A percentile compares a stretch with the other conserved stretches of the same genome.
Evolutionary conservation across 2,888 invertebrate species (phyloP).

Genomic region (Anarsia innoxiella): DNA sequence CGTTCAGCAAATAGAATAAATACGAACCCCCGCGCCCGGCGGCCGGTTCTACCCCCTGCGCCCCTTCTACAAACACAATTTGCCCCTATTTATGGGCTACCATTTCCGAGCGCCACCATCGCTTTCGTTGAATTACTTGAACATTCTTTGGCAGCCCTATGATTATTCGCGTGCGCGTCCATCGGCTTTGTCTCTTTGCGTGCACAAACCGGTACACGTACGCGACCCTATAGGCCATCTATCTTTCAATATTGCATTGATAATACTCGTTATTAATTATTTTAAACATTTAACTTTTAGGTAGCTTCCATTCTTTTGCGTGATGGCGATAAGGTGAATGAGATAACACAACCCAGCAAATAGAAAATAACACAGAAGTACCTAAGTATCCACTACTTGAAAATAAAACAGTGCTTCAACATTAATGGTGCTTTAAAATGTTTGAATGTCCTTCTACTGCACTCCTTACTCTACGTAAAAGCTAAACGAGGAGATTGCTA

Average conservation of each 20-base stretch:
- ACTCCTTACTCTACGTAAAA: constrained; percentile 5
- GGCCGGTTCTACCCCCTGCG: constrained; percentile 34
- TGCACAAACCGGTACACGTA: constrained; percentile 38
- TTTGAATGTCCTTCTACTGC: too few relatives aligned
- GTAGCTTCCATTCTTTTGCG: too few relatives aligned
- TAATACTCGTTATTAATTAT: constrained; percentile 37
- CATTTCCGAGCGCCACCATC: constrained; percentile 26
- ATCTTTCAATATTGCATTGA: constrained; percentile 37
- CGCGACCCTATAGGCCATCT: constrained; percentile 29
- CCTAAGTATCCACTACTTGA: too few relatives aligned
- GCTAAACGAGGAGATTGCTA: constrained; percentile 4
- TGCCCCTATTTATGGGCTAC: constrained; percentile 55
- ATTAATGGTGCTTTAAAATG: too few relatives aligned
- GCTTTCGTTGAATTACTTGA: constrained; percentile 33
- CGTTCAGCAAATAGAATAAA: constrained; percentile 72
- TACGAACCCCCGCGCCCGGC: constrained; percentile 47
- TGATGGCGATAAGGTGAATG: too few relatives aligned
- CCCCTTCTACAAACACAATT: constrained; percentile 61
- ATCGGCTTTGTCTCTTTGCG: constrained; percentile 29
- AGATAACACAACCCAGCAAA: too few relatives aligned
- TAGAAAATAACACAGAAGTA: too few relatives aligned
- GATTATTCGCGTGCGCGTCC: constrained; percentile 28
- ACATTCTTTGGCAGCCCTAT: constrained; percentile 26
- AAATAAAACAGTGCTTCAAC: too few relatives aligned
- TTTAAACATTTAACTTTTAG: too few relatives aligned